phyloP scores from a whole-genome alignment of 2,888 invertebrate genomes.

The Athalia rosae region DNA sequence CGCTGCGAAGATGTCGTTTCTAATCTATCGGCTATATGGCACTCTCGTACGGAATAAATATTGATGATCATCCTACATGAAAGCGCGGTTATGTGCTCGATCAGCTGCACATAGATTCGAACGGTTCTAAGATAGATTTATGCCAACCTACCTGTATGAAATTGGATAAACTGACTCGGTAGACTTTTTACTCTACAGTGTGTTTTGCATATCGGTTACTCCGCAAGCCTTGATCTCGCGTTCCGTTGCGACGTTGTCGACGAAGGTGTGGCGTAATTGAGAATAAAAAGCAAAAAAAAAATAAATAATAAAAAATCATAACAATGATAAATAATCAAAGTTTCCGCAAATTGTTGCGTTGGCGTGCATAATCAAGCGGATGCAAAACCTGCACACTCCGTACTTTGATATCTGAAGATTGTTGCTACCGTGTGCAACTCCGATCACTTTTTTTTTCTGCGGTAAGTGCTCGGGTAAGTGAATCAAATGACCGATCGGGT shows the following conservation, averaged over 20 bases:
- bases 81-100: not conserved
- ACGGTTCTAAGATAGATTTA: not conserved
- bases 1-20: not conserved
- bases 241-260: not conserved
- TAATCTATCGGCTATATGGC: not conserved
- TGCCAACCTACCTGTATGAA: not conserved
- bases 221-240: conserved; percentile 23
- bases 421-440: too few relatives aligned
- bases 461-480: too few relatives aligned
- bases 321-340: not conserved
- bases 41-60: not conserved
- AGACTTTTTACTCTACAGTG: not conserved
- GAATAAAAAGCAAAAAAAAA: not conserved
- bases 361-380: conserved; percentile 11
- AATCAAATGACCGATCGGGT: too few relatives aligned
- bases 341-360: conserved; percentile 5
- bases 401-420: too few relatives aligned
- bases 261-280: conserved; percentile 23
- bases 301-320: not conserved
- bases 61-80: not conserved
- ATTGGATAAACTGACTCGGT: not conserved
- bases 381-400: not conserved
- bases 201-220: conserved; percentile 22
- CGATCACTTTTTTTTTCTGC: too few relatives aligned
- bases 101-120: not conserved